These are phyloP conservation scores for Drosophila ficusphila DNA, from an alignment of 1,140 invertebrate genomes.

Conservation along the genomic window DNA sequence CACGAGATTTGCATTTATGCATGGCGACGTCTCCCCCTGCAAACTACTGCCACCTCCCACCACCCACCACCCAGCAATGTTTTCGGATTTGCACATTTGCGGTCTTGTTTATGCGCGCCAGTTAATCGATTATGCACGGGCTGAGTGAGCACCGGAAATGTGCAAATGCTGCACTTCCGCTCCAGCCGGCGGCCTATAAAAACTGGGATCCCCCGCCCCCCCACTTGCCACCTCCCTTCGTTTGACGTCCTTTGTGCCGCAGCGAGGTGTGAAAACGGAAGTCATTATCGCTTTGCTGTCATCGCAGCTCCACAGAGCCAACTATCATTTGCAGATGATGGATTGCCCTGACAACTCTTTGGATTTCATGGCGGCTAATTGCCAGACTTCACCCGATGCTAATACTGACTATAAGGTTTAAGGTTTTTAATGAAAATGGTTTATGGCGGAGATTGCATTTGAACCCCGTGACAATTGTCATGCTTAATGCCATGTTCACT, in stretches of 20 bases:
- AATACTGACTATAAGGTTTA: no score
- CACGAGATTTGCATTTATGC: conserved; percentile 76
- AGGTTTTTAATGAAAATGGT: no score
- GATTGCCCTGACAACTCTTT: no score
- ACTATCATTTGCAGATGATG: no score
- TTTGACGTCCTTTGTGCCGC: conserved; percentile 36
- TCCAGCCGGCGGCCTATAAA: not conserved
- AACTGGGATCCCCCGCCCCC: not conserved
- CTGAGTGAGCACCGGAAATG: conserved; percentile 79
- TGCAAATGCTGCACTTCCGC: conserved; percentile 76
- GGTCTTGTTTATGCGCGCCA: conserved; percentile 79
- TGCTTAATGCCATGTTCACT: no score
- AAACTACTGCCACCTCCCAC: not conserved
- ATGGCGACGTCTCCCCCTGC: conserved; percentile 40
- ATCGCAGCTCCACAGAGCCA: not conserved
- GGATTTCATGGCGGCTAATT: no score
- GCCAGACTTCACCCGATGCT: no score
- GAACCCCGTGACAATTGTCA: no score
- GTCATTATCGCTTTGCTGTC: conserved; percentile 56
- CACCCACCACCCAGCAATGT: not conserved
- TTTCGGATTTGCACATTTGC: conserved; percentile 73
- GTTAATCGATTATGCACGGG: conserved; percentile 80
- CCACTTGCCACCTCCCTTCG: not conserved
- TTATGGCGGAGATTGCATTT: no score
- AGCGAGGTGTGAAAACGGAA: conserved; percentile 61